A percentile compares a stretch with the other conserved stretches of the same genome.
phyloP scores from a whole-genome alignment of 2,888 invertebrate genomes.

The Pseudoips prasinana region DNA sequence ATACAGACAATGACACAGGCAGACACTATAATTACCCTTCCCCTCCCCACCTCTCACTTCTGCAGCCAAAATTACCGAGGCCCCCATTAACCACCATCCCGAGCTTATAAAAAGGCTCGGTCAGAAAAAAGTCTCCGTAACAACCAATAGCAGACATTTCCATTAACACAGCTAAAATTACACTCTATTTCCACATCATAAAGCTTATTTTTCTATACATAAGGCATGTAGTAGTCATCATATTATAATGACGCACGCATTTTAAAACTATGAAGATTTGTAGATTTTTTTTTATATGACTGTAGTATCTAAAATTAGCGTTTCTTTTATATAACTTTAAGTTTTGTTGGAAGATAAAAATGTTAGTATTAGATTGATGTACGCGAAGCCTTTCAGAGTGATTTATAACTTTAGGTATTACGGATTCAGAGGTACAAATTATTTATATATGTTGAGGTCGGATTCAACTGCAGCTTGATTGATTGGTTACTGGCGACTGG shows the following conservation, averaged over 20 bases:
- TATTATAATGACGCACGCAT: constrained; percentile 34
- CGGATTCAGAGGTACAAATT: too few relatives aligned
- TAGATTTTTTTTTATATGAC: constrained; percentile 22
- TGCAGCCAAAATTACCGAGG: constrained; percentile 65
- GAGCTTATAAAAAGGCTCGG: constrained; percentile 65
- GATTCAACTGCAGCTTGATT: too few relatives aligned
- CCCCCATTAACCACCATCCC: constrained; percentile 73
- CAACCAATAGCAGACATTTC: constrained; percentile 52
- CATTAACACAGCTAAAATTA: constrained; percentile 31
- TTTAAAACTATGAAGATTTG: constrained; percentile 35
- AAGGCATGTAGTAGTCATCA: constrained; percentile 3
- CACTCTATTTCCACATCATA: constrained; percentile 25
- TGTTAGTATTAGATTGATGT: constrained; percentile 9
- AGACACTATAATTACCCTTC: constrained; percentile 71
- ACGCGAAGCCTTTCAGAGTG: not conserved
- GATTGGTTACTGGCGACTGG: too few relatives aligned
- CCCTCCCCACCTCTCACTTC: constrained; percentile 28
- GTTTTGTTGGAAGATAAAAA: constrained; percentile 24
- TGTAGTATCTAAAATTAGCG: constrained; percentile 32
- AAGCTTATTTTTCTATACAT: too few relatives aligned
- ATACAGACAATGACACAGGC: constrained; percentile 76
- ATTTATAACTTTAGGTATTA: too few relatives aligned
- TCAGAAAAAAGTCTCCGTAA: constrained; percentile 55
- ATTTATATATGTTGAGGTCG: too few relatives aligned
- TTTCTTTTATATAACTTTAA: constrained; percentile 27